These are phyloP conservation scores for Diprion similis DNA, from an alignment of 1,140 invertebrate species.

Conservation along the genomic window DNA sequence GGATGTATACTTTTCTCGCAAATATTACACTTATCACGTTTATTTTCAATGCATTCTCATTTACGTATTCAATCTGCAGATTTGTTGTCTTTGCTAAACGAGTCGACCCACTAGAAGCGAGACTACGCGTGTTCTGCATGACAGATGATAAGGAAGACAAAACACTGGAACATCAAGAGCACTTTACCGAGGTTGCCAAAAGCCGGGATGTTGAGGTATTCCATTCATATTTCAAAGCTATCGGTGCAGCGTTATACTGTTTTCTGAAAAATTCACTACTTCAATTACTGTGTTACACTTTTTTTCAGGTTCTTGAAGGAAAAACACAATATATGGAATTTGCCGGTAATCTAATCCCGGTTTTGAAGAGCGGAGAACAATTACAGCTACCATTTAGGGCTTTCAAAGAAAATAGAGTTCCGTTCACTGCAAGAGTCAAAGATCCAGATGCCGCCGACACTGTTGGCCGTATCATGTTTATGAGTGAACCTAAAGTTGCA, in stretches of 20 bases:
- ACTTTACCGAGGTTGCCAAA: conserved; percentile 92
- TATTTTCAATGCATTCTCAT: neutral
- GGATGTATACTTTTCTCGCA: neutral
- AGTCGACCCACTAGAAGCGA: conserved; percentile 84
- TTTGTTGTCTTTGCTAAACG: conserved; percentile 96
- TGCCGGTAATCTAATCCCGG: conserved; percentile 93
- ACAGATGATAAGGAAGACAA: conserved; percentile 98
- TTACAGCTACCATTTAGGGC: conserved; percentile 85
- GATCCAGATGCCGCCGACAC: conserved; percentile 76
- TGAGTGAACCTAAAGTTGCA: conserved; percentile 89
- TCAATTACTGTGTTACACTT: conserved; percentile 8
- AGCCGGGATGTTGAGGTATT: conserved; percentile 86
- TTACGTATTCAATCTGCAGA: conserved; percentile 50
- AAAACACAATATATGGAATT: conserved; percentile 93
- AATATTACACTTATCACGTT: neutral
- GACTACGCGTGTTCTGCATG: conserved; percentile 94
- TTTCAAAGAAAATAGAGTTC: conserved; percentile 94
- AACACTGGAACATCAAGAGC: conserved; percentile 91
- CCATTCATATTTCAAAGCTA: conserved; percentile 20
- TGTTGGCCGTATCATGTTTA: conserved; percentile 88
- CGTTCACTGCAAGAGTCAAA: conserved; percentile 86
- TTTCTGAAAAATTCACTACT: conserved; percentile 17
- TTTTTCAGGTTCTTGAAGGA: conserved; percentile 77
- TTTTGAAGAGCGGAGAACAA: conserved; percentile 93
- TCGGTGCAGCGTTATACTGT: neutral